Evolutionary conservation across 2,797 vertebrate species (phyloP), one percentile per base, ranked within the genome.

Genomic region (Nothura maculosa): DNA sequence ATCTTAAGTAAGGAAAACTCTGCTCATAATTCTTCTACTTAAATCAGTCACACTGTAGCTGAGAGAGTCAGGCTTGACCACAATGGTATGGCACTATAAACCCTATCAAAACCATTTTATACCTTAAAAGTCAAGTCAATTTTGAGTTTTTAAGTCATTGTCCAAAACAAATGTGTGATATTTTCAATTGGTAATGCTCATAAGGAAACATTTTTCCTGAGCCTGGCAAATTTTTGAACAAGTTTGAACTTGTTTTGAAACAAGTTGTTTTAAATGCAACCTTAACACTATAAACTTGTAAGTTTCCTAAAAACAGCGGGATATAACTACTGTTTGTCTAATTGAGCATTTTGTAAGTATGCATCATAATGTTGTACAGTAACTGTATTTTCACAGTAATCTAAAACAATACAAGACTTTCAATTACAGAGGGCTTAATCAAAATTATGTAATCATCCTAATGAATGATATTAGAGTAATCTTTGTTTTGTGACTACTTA

Each of bases 1-100:
- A 14, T 87, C 95, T 97, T 87, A 96, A 96, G 80, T 68, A 94
- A 93, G 69, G 63, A 97, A 97, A 97, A 96, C 87, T 94, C 68
- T 95, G 55, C 27, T 87, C 12, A 95, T 92, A 96, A 93, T 95
- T 93, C 48, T 93, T 92, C 61, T 58, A 94, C 73, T 88, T 91
- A 96, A 95, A 32, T 93, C 86, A 95, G 61, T 92, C 87, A 84
- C 43, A 69, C 66, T 81, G 43, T 77, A 85, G 55, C 50, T 28
- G 4, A 48, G 75, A 89, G 90, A 95, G 90, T 55, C 28, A 7
- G 74, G 25, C 6, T 70, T 32, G 91, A 27, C 38, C 58, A 89
- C 40, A 77, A 75, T 22, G 36, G 42, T 24, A 55, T 42, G 48
- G 89, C 36, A 78, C 74, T 58, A 90, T n/a, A 40, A 89, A 61